Conservation (phyloP, 2,888 invertebrate genomes). For the Balanococcus diminutus region DNA sequence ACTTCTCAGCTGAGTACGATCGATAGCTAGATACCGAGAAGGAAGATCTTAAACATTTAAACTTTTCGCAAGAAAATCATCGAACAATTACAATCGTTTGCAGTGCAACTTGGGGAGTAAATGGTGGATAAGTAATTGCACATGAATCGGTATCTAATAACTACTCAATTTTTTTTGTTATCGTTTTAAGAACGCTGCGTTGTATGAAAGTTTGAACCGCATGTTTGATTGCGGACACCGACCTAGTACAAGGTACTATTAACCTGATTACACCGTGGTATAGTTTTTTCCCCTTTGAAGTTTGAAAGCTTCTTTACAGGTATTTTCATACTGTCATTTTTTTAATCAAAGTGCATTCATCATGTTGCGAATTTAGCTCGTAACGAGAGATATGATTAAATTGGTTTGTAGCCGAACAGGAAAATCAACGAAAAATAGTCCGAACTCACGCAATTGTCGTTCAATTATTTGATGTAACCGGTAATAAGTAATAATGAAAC, state of each 20-base stretch:
- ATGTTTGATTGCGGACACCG: slow-evolving; percentile 20
- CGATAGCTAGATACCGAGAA: background rate
- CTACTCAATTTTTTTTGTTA: background rate
- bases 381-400: background rate
- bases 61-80: background rate
- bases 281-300: background rate
- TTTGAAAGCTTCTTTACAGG: background rate
- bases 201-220: background rate
- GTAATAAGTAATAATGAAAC: background rate
- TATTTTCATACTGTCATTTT: slow-evolving; percentile 7
- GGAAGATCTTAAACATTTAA: background rate
- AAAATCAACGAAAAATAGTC: background rate
- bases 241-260: slow-evolving; percentile 32
- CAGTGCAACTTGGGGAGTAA: too few relatives aligned
- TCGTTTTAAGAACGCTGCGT: background rate
- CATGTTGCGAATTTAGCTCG: background rate
- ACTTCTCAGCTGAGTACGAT: background rate
- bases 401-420: background rate
- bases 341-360: background rate
- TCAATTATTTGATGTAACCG: background rate
- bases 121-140: too few relatives aligned
- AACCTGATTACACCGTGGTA: background rate
- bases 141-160: slow-evolving; percentile 2
- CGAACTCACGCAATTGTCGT: background rate
- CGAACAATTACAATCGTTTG: background rate